Base-by-base conservation (phyloP, 1,140 invertebrate species). In the Drosophila lini region DNA sequence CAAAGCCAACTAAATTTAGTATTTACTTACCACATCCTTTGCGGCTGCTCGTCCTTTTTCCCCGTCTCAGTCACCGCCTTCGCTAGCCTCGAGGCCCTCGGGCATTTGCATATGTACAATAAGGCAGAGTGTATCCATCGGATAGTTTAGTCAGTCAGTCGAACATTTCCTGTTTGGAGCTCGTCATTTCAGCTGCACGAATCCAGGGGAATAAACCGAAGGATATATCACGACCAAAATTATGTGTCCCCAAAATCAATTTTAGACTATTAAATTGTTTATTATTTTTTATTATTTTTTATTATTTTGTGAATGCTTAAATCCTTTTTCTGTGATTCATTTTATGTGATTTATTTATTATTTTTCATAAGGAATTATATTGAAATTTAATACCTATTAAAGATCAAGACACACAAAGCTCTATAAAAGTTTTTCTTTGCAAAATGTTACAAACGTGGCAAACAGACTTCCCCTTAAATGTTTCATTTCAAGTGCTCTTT, bases 1-100 rank as follows among this genome's bases (percentile, higher is more conserved):
- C 65, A 82, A 86, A 86, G 70, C 84, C 84, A 88, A 88, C 80
- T 89, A 80, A 88, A 88, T 88, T 88, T 89, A 83, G 80, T 89
- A 83, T 88, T 88, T 88, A 88, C 83, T 88, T 88, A 83, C 80
- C 83, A 88, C 84, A 88, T 88, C 75, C 82, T 86, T 86, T 76
- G 68, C 79, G 81, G 67, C 57, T 45, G 44, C 74, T 61, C 48
- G 41, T 59, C 47, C 31, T 62, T 48, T 50, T 58, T 47, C 50
- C 15, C 32, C 16, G 16, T 53, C 22, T 42, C 45, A 47, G 10
- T 5, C 25, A 15, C 28, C n/a, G 15, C 16, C 28, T n/a, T 38
- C 16, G 40, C 57, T 22, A 38, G 41, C 32, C 68, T 36, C 19
- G 10, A 10, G 44, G 74, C 68, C 42, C 22, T 28, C 22, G 9